Base-by-base conservation (phyloP, 1,140 invertebrate species). In the Bombus picipes region DNA sequence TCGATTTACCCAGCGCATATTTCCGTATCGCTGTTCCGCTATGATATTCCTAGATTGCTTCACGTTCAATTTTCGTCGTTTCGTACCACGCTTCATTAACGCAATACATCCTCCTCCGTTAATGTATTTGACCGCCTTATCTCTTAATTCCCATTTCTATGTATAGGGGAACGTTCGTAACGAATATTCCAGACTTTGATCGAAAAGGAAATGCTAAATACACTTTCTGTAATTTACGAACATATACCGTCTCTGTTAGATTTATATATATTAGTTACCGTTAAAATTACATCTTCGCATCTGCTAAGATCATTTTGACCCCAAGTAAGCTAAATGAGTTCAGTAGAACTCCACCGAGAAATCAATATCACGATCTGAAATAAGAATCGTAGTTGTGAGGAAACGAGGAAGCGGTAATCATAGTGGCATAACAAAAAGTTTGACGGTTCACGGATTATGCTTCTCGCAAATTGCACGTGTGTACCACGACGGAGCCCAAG, bases 31-130 rank as follows among this genome's bases (percentile, higher is more conserved):
- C 3, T 79, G 32, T 66, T 79, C 25, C 0, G 22, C 41, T 2
- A 37, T 34, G 25, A 22, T 34, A 41, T 25, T 71, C 28, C 62
- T 79, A 68, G 41, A 79, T 79, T 79, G 77, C 39, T 18, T 79
- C n/a, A 12, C 22, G 39, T 79, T 79, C 15, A 25, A 43, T 68
- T 28, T 25, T 68, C 47, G n/a, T 9, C 15, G 1, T 28, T 47
- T 32, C 6, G 34, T 25, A 3, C 9, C 18, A 4, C 4, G 59
- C 43, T 80, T 80, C 13, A 80, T 80, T 47, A 80, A 80, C 34
- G 32, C 41, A 12, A 53, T 22, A 43, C 25, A 37, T 43, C 12
- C 2, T 59, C 4, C 43, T 9, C 9, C 13, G n/a, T 66, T 62
- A n/a, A 43, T 43, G 6, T 22, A 47, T 1, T 41, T 43, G 28